Percentiles rank a stretch among this genome's conserved stretches.
Evolutionary conservation across 2,888 invertebrate genomes (phyloP).

Genomic region (Adelognathus sp.): DNA sequence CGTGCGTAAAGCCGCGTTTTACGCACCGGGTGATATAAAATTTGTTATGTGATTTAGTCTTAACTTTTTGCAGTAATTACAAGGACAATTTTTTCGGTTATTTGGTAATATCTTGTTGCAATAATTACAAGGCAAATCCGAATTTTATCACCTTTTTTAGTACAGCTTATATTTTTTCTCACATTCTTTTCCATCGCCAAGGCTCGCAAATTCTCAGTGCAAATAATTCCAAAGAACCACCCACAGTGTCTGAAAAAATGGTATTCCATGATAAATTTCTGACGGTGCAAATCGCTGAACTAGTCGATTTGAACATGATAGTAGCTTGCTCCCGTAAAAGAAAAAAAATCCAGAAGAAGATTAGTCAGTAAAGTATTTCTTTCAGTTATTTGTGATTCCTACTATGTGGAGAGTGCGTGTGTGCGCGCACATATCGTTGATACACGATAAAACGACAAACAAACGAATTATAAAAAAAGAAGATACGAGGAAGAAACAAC

Average conservation of each 20-base stretch:
- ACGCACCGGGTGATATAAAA: too few species aligned
- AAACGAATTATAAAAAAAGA: conserved; percentile 23
- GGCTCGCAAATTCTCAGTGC: too few species aligned
- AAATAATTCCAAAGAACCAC: neutral
- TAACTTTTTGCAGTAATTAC: too few species aligned
- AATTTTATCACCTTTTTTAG: too few species aligned
- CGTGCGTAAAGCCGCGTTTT: too few species aligned
- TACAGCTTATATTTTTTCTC: too few species aligned
- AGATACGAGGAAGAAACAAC: conserved; percentile 7
- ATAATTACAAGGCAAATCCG: too few species aligned
- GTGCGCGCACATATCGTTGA: conserved; percentile 46
- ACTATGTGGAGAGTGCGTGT: conserved; percentile 50
- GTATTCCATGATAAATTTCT: neutral
- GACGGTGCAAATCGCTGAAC: conserved; percentile 10
- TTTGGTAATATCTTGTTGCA: too few species aligned
- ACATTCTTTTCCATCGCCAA: too few species aligned
- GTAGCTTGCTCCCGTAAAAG: conserved; percentile 55
- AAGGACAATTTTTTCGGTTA: too few species aligned
- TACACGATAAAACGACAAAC: conserved; percentile 7
- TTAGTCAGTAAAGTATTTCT: conserved; percentile 22
- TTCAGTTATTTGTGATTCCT: conserved; percentile 32
- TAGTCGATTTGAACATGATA: conserved; percentile 25
- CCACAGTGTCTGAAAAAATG: neutral
- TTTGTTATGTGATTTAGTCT: too few species aligned
- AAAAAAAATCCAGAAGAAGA: conserved; percentile 22